These are phyloP conservation scores for Lutra lutra DNA, from an alignment of 2,797 vertebrate genomes.

Conservation along the genomic window DNA sequence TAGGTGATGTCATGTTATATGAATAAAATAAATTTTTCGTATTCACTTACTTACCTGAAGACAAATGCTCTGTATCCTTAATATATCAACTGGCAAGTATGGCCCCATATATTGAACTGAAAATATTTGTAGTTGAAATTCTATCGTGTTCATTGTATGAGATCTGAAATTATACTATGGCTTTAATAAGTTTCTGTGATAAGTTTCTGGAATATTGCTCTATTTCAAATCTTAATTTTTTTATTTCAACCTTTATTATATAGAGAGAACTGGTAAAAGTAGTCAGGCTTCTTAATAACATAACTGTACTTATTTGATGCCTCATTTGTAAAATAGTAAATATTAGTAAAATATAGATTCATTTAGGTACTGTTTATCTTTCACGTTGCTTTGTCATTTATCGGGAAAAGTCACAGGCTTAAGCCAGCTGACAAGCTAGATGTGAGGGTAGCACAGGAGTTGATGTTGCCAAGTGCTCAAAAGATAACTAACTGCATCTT, in stretches of 20 bases:
- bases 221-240: conserved; percentile 36
- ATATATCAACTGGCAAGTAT: not conserved
- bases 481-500: not conserved
- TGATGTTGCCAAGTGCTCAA: not conserved
- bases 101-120: not conserved
- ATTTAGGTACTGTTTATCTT: conserved; percentile 6
- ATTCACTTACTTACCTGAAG: not conserved
- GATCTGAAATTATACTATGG: not conserved
- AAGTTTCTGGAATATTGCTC: conserved; percentile 4
- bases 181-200: not conserved
- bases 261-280: not conserved
- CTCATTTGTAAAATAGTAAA: conserved; percentile 40
- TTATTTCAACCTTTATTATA: conserved; percentile 4
- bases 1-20: not conserved
- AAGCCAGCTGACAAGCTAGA: not conserved
- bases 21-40: not conserved
- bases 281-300: not conserved
- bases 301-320: not conserved
- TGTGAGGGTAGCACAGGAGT: not conserved
- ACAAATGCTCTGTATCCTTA: not conserved
- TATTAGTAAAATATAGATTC: not conserved
- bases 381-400: conserved; percentile 19
- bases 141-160: not conserved
- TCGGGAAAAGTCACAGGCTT: conserved; percentile 17
- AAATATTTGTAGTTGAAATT: conserved; percentile 6